Base-by-base conservation (phyloP, 2,888 invertebrate species). In the Drosophila greeni region DNA sequence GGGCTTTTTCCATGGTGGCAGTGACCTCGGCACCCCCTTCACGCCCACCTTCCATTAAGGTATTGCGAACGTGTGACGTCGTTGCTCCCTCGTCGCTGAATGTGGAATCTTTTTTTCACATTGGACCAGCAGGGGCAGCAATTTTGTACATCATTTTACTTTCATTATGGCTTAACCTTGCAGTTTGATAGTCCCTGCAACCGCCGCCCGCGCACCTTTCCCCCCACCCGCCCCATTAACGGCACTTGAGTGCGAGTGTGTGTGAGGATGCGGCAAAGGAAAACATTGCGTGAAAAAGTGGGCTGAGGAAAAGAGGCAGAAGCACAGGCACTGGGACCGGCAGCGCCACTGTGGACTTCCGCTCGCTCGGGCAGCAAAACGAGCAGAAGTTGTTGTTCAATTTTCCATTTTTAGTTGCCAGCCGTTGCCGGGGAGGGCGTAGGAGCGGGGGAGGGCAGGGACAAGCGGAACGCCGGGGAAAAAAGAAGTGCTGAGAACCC, bases 301-400 rank as follows among this genome's bases (percentile, higher is more conserved):
- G 66, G 31, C 52, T 33, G 60, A 33, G 62, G 45, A 45, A 45
- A 45, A 45, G 26, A 29, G 45, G 45, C 45, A 29, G 45, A 18
- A 29, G 64, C 55, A 36, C 36, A 40, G 53, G 55, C 42, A 42
- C 33, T 47, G 64, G 20, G 33, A 48, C 54, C 56, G 49, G 29
- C 20, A 47, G 14, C 47, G 60, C 18, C 36, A 42, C 54, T 66
- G 49, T 51, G 61, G 56, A 52, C 79, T 86, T 86, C 86, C 85
- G 79, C 86, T 79, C 75, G 84, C 82, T 85, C 86, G 71, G 82
- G 86, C 82, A 86, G 76, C 75, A 85, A 86, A 85, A 85, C 85
- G 86, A 85, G 86, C 85, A 85, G 86, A 85, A 85, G 82, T 82
- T 86, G 84, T 81, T 86, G 82, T 86, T 86, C 74, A 86, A 86